phyloP scores from a whole-genome alignment of 2,797 vertebrate species.

The Karalla daura region DNA sequence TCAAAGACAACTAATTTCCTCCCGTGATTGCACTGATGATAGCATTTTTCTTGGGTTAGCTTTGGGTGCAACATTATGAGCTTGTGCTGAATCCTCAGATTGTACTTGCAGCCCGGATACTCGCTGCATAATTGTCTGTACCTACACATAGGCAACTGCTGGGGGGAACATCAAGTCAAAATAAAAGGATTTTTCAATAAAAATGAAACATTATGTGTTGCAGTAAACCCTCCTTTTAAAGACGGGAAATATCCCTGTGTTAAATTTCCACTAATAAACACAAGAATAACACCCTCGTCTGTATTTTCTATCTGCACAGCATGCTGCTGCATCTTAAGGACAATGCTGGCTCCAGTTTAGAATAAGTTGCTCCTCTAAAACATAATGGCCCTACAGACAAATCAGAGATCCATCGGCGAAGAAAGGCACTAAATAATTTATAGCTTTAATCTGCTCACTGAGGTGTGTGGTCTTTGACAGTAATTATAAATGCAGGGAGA shows the following conservation, averaged over 20 bases:
- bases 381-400: constrained; percentile 95
- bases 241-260: constrained; percentile 37
- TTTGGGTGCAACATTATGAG: constrained; percentile 53
- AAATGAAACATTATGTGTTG: constrained; percentile 30
- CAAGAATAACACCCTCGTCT: constrained; percentile 41
- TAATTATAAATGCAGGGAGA: constrained; percentile 99
- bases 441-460: constrained; percentile 99
- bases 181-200: constrained; percentile 16
- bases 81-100: constrained; percentile 69
- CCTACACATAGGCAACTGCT: constrained; percentile 15
- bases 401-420: constrained; percentile 94
- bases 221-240: constrained; percentile 47
- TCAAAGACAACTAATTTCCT: constrained; percentile 77
- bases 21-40: constrained; percentile 70
- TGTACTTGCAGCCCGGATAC: constrained; percentile 35
- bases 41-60: constrained; percentile 59
- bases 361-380: constrained; percentile 94
- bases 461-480: constrained; percentile 99
- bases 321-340: constrained; percentile 73
- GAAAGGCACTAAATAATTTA: constrained; percentile 99
- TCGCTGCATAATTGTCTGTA: constrained; percentile 53
- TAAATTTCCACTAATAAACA: constrained; percentile 70
- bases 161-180: constrained; percentile 15
- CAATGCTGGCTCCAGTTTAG: constrained; percentile 85
- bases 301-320: neutral